Percentiles rank a stretch among this genome's conserved stretches.
These are phyloP conservation scores for Myripristis murdjan DNA, from an alignment of 2,797 vertebrate species.

Conservation along the genomic window DNA sequence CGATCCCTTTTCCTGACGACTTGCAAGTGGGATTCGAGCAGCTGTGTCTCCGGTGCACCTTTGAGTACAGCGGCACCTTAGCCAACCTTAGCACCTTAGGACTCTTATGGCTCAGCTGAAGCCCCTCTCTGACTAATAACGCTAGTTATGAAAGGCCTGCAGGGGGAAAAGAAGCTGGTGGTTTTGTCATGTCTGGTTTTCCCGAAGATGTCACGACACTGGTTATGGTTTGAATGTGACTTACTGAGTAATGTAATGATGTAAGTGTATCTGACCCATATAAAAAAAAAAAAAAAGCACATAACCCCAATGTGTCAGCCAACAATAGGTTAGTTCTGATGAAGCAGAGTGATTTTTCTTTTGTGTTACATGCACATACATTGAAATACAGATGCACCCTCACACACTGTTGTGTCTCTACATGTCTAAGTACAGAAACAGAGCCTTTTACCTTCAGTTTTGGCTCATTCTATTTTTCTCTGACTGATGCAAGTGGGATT, in stretches of 20 bases:
- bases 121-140: conserved; percentile 33
- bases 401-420: neutral
- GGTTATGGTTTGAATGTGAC: neutral
- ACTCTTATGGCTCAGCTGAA: conserved; percentile 25
- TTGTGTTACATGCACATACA: neutral
- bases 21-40: conserved; percentile 50
- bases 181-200: neutral
- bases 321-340: neutral
- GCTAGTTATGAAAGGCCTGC: conserved; percentile 9
- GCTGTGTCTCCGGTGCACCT: conserved; percentile 41
- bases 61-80: conserved; percentile 36
- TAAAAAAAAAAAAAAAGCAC: too few relatives aligned
- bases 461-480: conserved; percentile 57
- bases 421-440: conserved; percentile 18
- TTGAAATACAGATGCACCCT: conserved; percentile 3
- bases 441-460: conserved; percentile 17
- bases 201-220: neutral
- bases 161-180: neutral
- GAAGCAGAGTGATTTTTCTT: too few relatives aligned
- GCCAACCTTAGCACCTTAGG: too few relatives aligned
- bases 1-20: conserved; percentile 55
- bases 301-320: conserved; percentile 1
- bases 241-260: too few relatives aligned
- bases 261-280: too few relatives aligned
- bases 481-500: conserved; percentile 74